Base-by-base conservation (phyloP, 2,797 vertebrate species). In the Threskiornis aethiopicus region DNA sequence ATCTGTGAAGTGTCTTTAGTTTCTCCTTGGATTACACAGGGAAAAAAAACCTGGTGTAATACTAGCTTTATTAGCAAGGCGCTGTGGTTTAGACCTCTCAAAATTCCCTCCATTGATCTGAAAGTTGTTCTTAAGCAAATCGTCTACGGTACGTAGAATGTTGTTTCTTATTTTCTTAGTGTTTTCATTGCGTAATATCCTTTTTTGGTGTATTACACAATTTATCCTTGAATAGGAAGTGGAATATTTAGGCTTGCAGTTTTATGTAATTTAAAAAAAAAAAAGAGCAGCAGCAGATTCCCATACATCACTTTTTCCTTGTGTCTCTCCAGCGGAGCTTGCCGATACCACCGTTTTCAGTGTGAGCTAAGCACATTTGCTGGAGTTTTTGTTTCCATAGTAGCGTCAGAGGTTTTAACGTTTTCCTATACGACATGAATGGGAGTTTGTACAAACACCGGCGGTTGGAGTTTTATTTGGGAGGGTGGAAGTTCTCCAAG, bases 401-500 rank as follows among this genome's bases (percentile, higher is more conserved):
- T 0, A 44, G 69, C 8, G 3, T 37, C 91, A 84, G 54, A 93
- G 59, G 39, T 59, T 85, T 87, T 47, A 58, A 18, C 16, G 5
- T 67, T 88, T 77, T 59, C 73, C 92, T 77, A 11, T 39, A 62
- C 33, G 89, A 52, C 66, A 62, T 54, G 59, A 84, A 75, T 52
- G 84, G 69, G 84, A 80, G 52, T 47, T 89, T 87, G 77, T 59
- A n/a, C 86, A 91, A 69, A 91, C 58, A 57, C 13, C 65, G 51
- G 51, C 0, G 6, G 86, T 1, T 62, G 75, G 24, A 57, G 71
- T 54, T 95, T 44, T 88, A 28, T 83, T 88, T 81, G 94, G 69
- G 84, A 86, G 47, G 47, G 83, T 95, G 94, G 94, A 95, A 93
- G 41, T 28, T 42, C 52, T 96, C 94, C 95, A 96, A 95, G 90